Evolutionary conservation across 2,797 vertebrate genomes (phyloP).

Genomic region (Platalea minor): DNA sequence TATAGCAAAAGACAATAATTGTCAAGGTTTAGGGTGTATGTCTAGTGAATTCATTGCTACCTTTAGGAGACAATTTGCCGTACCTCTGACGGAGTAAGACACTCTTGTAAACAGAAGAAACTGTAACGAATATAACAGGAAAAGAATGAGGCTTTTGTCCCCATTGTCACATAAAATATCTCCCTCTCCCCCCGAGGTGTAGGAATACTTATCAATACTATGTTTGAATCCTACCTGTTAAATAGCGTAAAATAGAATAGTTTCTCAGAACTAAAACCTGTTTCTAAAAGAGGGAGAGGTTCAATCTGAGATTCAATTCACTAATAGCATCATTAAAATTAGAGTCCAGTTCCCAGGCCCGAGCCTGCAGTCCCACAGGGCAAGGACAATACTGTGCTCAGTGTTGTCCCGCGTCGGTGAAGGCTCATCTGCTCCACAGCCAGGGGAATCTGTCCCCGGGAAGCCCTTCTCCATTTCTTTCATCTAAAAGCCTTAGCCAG

Average conservation of each 20-base stretch:
- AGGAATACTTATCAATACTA: conserved; percentile 53
- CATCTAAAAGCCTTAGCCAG: not conserved
- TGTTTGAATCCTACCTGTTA: conserved; percentile 17
- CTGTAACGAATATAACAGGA: conserved; percentile 54
- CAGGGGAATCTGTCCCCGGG: not conserved
- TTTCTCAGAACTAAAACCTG: not conserved
- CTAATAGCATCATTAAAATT: not conserved
- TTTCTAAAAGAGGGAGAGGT: conserved; percentile 32
- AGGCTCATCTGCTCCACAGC: not conserved
- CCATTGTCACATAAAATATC: conserved; percentile 62
- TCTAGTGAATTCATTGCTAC: conserved; percentile 70
- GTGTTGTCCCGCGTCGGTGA: fast-evolving
- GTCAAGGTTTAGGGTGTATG: conserved; percentile 60
- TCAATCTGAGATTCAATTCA: conserved; percentile 6
- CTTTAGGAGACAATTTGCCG: conserved; percentile 56
- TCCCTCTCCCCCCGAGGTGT: not conserved
- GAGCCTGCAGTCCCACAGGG: not conserved
- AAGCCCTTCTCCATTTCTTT: not conserved
- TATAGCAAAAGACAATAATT: conserved; percentile 60
- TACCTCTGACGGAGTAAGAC: conserved; percentile 36
- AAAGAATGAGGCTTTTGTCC: conserved; percentile 66
- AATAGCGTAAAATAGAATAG: not conserved
- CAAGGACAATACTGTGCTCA: not conserved
- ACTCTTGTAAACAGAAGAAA: conserved; percentile 60
- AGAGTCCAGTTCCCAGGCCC: not conserved